phyloP scores from a whole-genome alignment of 2,888 invertebrate species.

The Trisateles emortualis region DNA sequence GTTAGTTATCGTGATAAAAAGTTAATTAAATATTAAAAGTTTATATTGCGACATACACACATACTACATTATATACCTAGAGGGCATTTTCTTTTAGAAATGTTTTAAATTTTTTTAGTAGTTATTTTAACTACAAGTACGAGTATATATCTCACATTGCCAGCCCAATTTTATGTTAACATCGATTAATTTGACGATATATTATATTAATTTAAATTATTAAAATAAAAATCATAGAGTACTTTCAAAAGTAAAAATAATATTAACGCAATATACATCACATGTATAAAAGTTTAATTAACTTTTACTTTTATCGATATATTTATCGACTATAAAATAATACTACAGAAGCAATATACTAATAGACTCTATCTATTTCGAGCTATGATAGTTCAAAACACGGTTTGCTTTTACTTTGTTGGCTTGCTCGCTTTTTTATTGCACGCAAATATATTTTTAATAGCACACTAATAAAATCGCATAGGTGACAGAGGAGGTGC shows the following conservation, averaged over 20 bases:
- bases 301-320: slow-evolving; percentile 14
- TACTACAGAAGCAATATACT: slow-evolving; percentile 17
- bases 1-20: no score
- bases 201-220: no score
- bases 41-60: no score
- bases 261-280: neutral
- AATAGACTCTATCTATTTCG: slow-evolving; percentile 13
- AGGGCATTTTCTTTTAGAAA: no score
- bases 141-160: no score
- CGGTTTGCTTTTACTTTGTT: neutral
- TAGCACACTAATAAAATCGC: neutral
- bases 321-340: slow-evolving; percentile 19
- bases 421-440: neutral
- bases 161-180: neutral
- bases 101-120: no score
- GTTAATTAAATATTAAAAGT: no score
- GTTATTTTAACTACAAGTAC: no score
- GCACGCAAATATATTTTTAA: neutral
- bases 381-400: neutral
- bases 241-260: neutral
- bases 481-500: neutral
- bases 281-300: slow-evolving; percentile 24
- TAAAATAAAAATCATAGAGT: neutral
- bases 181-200: no score
- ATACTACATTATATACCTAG: no score